Base-by-base conservation (phyloP, 2,797 vertebrate species). In the Leucoraja ocellata region DNA sequence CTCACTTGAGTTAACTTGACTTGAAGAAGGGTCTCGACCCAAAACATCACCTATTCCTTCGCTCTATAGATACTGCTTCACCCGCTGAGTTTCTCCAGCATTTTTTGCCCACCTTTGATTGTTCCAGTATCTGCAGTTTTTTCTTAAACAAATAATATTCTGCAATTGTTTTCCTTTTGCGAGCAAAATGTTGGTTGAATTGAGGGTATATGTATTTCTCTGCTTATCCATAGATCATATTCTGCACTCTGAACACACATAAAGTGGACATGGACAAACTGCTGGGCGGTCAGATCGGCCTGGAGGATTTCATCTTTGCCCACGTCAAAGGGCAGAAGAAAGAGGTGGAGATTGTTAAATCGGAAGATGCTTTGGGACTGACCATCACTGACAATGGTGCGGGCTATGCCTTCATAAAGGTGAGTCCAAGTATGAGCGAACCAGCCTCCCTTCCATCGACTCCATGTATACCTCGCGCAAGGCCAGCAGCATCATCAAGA, bases 381-480 rank as follows among this genome's bases (percentile, higher is more conserved):
- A 99, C 98, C 68, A 99, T 99, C 96, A 99, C 98, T 0, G 98
- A 99, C 95, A 99, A 99, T 7, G 98, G 98, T n/a, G 98, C 98
- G 0, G 98, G 98, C 93, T 99, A 98, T 0, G 96, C 96, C 93
- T 96, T 97, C 94, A 97, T 94, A 95, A 94, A 96, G 96, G 94
- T 95, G 94, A 46, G 71, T 76, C 13, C 8, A 10, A 18, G 23
- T 8, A 5, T 4, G 46, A 54, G 4, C 46, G 46, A 54, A 54
- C 46, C 46, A 54, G 5, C 46, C 4, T 54, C 46, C 46, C 46
- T 54, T 54, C 46, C 4, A 6, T 54, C 46, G 4, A 54, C 4
- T 54, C 46, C 46, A 54, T 54, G 46, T 54, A 54, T 54, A 54
- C 46, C 46, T 54, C 46, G 0, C 4, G 46, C 46, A 54, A 5